Evolutionary conservation across 2,797 vertebrate genomes (phyloP), one percentile per base, ranked within the genome.

Genomic region (Enteromius thamalakanensis): DNA sequence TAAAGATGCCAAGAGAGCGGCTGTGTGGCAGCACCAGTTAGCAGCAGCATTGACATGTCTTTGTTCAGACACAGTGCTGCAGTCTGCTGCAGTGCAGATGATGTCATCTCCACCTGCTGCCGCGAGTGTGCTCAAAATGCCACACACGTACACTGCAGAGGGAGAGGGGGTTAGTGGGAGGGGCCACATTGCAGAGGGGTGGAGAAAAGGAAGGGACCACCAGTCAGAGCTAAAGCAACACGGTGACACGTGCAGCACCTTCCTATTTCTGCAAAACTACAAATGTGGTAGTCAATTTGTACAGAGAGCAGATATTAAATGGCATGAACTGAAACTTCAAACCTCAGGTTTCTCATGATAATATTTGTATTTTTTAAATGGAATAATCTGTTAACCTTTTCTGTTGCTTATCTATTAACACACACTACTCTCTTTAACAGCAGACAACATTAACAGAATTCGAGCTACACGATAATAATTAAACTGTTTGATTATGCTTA

Each of bases 1-100:
- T 47, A 53, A 62, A 71, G 71, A 62, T 77, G 32, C 10, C 55
- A n/a, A 76, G 69, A 45, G 82, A 86, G 84, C 84, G 74, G 78
- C 76, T 71, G 87, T 75, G 72, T 84, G 84, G 83, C 88, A 80
- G 87, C 81, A 87, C 88, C 90, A 89, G 91, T 91, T 91, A 93
- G 92, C 90, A 83, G 91, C 87, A 89, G 91, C 80, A 90, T 93
- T 93, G 93, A 94, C 94, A 95, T 95, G 94, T 95, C 94, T 95
- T 95, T 95, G 94, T 96, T 94, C 94, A 94, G 93, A 93, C 92
- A 90, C 91, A 94, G 90, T 94, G 93, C 94, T 95, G 96, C 96
- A 96, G 94, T 95, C 93, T 96, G 95, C 96, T 97, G 95, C 95
- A 96, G 93, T 95, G 96, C 95, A 95, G 96, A 94, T 95, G 92